Conservation (phyloP, 1,140 invertebrate genomes). For the Heterodera schachtii region DNA sequence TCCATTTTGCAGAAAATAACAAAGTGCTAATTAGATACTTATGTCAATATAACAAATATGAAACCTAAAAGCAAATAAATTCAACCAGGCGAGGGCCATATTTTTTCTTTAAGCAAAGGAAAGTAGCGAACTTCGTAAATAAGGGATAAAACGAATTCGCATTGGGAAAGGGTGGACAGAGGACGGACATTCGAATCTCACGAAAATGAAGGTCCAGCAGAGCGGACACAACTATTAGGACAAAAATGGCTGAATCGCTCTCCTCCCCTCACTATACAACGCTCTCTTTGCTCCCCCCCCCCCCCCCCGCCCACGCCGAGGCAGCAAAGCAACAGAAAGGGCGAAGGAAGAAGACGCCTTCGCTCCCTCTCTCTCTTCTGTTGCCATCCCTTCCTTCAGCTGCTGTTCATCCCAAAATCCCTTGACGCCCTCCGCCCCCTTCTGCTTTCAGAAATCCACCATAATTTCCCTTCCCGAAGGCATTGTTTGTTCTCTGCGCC, state of each 20-base stretch:
- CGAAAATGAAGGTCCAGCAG: background rate
- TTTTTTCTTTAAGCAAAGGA: background rate
- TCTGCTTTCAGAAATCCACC: background rate
- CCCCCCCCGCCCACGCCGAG: too few relatives aligned
- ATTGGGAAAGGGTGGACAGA: background rate
- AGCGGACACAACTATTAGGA: background rate
- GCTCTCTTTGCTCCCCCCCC: background rate
- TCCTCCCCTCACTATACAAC: background rate
- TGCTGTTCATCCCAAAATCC: too few relatives aligned
- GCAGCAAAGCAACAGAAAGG: too few relatives aligned
- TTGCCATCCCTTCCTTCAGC: too few relatives aligned
- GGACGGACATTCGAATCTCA: background rate
- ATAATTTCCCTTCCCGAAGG: too few relatives aligned
- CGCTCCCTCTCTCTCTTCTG: too few relatives aligned
- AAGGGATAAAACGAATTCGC: too few relatives aligned
- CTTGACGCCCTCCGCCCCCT: background rate
- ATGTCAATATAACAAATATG: background rate
- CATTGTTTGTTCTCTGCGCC: too few relatives aligned
- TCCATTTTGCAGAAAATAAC: constrained; percentile 7
- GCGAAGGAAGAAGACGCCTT: too few relatives aligned
- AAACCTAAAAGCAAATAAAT: background rate
- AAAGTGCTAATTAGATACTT: background rate
- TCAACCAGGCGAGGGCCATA: background rate
- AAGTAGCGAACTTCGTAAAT: too few relatives aligned
- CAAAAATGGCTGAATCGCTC: background rate